Conservation (phyloP, 2,113 vertebrate species). For the Erinaceus europaeus region DNA sequence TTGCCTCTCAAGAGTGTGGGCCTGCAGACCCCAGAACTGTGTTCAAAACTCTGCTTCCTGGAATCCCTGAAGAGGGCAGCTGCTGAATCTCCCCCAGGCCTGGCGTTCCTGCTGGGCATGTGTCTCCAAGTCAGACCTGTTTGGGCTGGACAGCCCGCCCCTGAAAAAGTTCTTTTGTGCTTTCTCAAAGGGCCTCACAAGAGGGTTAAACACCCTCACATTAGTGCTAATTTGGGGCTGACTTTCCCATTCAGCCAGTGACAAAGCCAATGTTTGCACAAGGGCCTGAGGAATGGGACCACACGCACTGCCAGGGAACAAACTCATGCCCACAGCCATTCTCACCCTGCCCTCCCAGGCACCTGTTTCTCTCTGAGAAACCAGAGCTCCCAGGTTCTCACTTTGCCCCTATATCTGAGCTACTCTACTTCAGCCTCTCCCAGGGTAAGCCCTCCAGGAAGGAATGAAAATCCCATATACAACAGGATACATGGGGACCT, state of each 20-base stretch:
- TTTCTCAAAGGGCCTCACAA: conserved; percentile 65
- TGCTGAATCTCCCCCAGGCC: background rate
- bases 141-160: conserved; percentile 57
- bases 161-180: conserved; percentile 63
- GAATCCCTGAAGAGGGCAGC: background rate
- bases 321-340: background rate
- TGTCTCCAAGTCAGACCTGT: conserved; percentile 71
- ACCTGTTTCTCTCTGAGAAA: conserved; percentile 4
- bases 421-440: background rate
- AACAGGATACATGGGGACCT: background rate
- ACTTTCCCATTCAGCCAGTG: conserved; percentile 65
- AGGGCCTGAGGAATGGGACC: conserved; percentile 69
- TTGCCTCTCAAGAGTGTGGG: background rate
- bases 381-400: background rate
- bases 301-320: conserved; percentile 33
- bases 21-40: background rate
- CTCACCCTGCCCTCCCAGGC: background rate
- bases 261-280: conserved; percentile 72
- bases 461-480: background rate
- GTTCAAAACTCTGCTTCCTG: background rate
- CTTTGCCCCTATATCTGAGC: background rate
- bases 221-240: conserved; percentile 72
- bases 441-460: background rate
- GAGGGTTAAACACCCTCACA: conserved; percentile 60
- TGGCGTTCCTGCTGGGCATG: conserved; percentile 36